These are phyloP conservation scores for Paramormyrops hopkinsi DNA, from an alignment of 2,797 vertebrate genomes.

Conservation along the genomic window DNA sequence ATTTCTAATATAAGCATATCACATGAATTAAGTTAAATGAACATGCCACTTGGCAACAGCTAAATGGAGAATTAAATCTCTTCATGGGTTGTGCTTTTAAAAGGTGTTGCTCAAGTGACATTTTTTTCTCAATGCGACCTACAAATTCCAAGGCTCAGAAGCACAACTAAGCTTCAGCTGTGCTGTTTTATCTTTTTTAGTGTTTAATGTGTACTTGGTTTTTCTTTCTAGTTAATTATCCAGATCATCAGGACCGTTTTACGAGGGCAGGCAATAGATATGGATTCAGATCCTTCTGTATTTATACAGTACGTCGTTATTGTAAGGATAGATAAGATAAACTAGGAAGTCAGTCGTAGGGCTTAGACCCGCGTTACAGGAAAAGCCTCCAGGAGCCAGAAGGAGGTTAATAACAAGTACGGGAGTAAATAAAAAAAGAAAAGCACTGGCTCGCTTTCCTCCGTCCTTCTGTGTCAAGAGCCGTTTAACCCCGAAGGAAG, in stretches of 20 bases:
- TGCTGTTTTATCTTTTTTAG: neutral
- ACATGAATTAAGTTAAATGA: neutral
- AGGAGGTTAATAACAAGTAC: neutral
- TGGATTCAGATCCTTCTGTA: neutral
- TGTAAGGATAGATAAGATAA: neutral
- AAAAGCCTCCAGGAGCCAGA: neutral
- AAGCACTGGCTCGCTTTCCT: constrained; percentile 35
- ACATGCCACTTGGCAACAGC: neutral
- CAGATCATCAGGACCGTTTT: neutral
- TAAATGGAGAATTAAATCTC: neutral
- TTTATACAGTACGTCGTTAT: neutral
- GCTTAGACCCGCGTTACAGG: neutral
- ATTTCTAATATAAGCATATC: neutral
- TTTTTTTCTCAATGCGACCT: neutral
- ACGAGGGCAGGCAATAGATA: neutral
- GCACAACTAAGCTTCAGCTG: neutral
- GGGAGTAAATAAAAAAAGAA: constrained; percentile 13
- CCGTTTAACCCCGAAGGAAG: constrained; percentile 65
- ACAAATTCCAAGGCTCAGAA: neutral
- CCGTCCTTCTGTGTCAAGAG: constrained; percentile 59
- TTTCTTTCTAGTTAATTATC: neutral
- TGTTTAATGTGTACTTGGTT: neutral
- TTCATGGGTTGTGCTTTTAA: neutral
- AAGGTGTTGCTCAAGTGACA: neutral
- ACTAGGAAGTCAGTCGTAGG: neutral